Evolutionary conservation across 2,113 vertebrate genomes (phyloP).

Genomic region (Thunnus thynnus): DNA sequence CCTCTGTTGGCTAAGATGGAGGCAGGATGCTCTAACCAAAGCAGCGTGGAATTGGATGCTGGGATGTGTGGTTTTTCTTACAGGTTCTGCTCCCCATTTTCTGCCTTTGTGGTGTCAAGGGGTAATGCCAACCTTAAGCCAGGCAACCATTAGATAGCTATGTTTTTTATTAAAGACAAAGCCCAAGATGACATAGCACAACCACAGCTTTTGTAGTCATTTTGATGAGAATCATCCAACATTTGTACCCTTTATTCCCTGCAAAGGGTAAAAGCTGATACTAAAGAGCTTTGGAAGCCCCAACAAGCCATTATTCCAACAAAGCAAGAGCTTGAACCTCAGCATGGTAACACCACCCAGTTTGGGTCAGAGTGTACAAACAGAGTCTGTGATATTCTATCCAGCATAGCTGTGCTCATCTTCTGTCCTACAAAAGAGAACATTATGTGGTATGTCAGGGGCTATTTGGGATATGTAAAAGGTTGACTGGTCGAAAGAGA

Average conservation of each 20-base stretch:
- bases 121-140: conserved; percentile 45
- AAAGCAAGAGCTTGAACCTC: conserved; percentile 59
- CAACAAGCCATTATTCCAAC: conserved; percentile 60
- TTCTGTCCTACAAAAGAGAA: conserved; percentile 42
- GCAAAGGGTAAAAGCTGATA: conserved; percentile 66
- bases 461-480: conserved; percentile 50
- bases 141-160: conserved; percentile 46
- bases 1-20: conserved; percentile 10
- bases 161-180: conserved; percentile 62
- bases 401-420: conserved; percentile 49
- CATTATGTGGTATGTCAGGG: conserved; percentile 50
- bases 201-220: conserved; percentile 59
- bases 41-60: conserved; percentile 34
- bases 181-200: conserved; percentile 46
- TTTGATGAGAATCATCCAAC: conserved; percentile 59
- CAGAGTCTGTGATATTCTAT: conserved; percentile 61
- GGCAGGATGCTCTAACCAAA: conserved; percentile 28
- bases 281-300: conserved; percentile 52
- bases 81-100: conserved; percentile 69
- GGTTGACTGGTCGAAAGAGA: conserved; percentile 50
- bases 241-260: conserved; percentile 55
- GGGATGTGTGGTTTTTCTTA: conserved; percentile 51
- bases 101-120: conserved; percentile 61
- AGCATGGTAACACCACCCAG: conserved; percentile 58
- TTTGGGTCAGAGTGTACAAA: conserved; percentile 46